Evolutionary conservation across 2,797 vertebrate genomes (phyloP), one percentile per base, ranked within the genome.

Genomic region (Kryptopterus vitreolus): DNA sequence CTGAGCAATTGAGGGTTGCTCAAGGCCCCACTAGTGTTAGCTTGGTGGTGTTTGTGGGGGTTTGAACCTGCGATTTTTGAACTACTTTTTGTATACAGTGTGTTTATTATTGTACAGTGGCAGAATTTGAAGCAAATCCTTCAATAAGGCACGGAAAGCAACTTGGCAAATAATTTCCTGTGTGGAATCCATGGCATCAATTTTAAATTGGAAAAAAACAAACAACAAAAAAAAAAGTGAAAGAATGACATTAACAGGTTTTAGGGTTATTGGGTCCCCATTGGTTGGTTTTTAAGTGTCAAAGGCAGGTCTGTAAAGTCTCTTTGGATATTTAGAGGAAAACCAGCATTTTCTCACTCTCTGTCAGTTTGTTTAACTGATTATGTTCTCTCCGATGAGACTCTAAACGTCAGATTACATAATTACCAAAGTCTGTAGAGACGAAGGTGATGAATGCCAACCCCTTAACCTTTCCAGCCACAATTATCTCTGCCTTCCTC

Each of bases 281-380:
- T 76, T 57, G 12, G 20, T 78, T 78, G 73, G 76, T 76, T 63
- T 83, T 75, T 73, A 68, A 68, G 63, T 78, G 76, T 68, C 81
- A 87, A 87, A 85, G 59, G 77, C 58, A 63, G 55, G 81, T 81
- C 83, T 88, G 65, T 81, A 78, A 83, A 84, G 62, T 83, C 77
- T 88, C 81, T 83, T 88, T 70, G 29, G 11, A 53, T 53, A 76
- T 81, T 76, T 81, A 70, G 68, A 76, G 65, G n/a, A 62, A 91
- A 90, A 91, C 77, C 83, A 87, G 86, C 87, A 89, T 93, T 93
- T 88, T 92, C 88, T 92, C 88, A 91, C 89, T 92, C 87, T 86
- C 85, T 63, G 33, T 82, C 85, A 59, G 80, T 92, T 92, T 91
- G 82, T 88, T 90, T 90, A 87, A 88, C 87, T 90, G 88, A 90